Evolutionary conservation across 2,888 invertebrate species (phyloP).

Genomic region (Keiferia lycopersicella): DNA sequence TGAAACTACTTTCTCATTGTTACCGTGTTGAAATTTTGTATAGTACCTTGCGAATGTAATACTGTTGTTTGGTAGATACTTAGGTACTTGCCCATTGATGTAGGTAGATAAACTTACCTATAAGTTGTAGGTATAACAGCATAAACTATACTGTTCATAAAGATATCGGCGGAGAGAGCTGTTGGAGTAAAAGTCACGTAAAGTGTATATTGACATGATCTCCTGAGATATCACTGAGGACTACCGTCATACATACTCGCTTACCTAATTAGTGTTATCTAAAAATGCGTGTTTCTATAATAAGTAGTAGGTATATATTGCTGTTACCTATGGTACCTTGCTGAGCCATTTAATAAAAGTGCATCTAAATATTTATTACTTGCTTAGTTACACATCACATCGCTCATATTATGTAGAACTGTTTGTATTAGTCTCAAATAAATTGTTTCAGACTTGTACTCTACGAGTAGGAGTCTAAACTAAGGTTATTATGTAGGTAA

Average conservation of each 20-base stretch:
- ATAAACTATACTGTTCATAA: slow-evolving; percentile 25
- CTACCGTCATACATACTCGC: background rate
- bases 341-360: too few relatives aligned
- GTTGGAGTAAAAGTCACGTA: slow-evolving; percentile 36
- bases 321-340: too few relatives aligned
- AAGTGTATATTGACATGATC: slow-evolving; percentile 37
- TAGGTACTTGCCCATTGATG: background rate
- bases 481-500: too few relatives aligned
- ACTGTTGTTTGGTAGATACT: slow-evolving; percentile 9
- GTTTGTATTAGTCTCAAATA: too few relatives aligned
- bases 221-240: background rate
- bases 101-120: background rate
- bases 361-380: too few relatives aligned
- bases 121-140: background rate
- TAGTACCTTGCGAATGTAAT: slow-evolving; percentile 23
- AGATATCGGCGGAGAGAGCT: slow-evolving; percentile 39
- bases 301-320: too few relatives aligned
- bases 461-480: too few relatives aligned
- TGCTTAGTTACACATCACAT: too few relatives aligned
- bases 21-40: slow-evolving; percentile 36
- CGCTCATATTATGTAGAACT: too few relatives aligned
- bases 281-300: background rate
- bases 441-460: too few relatives aligned
- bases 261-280: background rate
- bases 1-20: slow-evolving; percentile 53